Percentiles rank a stretch among this genome's conserved stretches.
phyloP scores from a whole-genome alignment of 1,140 invertebrate species.

The Saccostrea echinata region DNA sequence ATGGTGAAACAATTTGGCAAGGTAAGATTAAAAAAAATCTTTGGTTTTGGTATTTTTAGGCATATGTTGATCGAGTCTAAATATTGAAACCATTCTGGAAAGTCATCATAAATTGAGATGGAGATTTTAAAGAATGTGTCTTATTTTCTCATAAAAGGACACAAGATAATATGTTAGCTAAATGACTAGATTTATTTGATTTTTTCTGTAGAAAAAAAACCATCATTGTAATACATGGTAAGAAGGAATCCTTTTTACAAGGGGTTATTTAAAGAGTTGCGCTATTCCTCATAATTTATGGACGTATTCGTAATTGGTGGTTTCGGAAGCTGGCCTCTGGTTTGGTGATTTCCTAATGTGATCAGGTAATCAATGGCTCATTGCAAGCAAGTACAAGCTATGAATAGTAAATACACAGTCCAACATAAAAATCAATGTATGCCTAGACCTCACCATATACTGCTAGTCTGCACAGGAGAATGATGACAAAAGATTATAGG shows the following conservation, averaged over 20 bases:
- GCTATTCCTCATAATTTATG: too few species aligned
- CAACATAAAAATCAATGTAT: neutral
- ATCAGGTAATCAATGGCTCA: slow-evolving; percentile 34
- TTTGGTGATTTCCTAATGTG: neutral
- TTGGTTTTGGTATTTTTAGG: neutral
- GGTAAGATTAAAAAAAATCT: neutral
- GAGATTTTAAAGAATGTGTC: neutral
- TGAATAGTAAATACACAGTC: slow-evolving; percentile 17
- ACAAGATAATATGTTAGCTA: neutral
- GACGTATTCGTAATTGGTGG: too few species aligned
- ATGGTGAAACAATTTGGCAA: slow-evolving; percentile 13
- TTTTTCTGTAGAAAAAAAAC: neutral
- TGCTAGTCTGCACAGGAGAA: neutral
- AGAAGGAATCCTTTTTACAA: neutral
- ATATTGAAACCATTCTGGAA: neutral
- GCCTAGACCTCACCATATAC: neutral
- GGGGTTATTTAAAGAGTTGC: too few species aligned
- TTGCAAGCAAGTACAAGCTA: slow-evolving; percentile 1
- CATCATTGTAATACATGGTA: neutral
- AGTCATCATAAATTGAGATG: neutral
- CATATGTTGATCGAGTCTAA: neutral
- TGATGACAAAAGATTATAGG: neutral
- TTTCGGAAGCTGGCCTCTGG: too few species aligned
- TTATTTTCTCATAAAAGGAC: neutral
- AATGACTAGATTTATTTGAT: neutral